Evolutionary conservation across 2,888 invertebrate species (phyloP), one percentile per base, ranked within the genome.

Genomic region (Limnephilus auricula): DNA sequence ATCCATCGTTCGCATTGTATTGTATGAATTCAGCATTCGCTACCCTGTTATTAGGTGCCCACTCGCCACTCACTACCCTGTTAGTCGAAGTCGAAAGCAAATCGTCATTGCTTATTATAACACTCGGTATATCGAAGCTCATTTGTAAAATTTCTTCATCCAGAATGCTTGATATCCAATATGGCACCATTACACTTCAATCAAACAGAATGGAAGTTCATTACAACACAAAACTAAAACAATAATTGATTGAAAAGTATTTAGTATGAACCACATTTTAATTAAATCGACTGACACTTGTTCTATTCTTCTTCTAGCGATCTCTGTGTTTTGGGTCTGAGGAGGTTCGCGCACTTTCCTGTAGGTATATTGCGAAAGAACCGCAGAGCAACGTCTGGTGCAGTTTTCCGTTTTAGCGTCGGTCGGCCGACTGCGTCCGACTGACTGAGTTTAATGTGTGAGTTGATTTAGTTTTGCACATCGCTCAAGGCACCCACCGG

Each of bases 391-490:
- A 15, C 50, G 31, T 25, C 25, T 65, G 86, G 9, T 86, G 86
- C 86, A 86, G 31, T 86, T 86, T 86, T 86, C 34, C 86, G 86
- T 65, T 50, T 50, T 30, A 34, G 40, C 85, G 85, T 40, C 85
- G 37, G 30, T 40, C 85, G 31, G 86, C 31, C 86, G 86, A 86
- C 86, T 65, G 86, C 86, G 45, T 50, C 86, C 65, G 65, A 86
- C 86, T 65, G 30, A 32, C 50, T 86, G 86, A 65, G 86, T 86
- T 86, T 50, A 65, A 31, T 34, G 86, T 40, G 37, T 86, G 31
- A 80, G 84, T n/a, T 34, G 86, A 86, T 86, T 86, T 50, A 65
- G 50, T 65, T 86, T 86, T 25, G 86, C 85, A 85, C 85, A 85
- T 86, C 32, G 86, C 86, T 86, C 31, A 31, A 50, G 86, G 32